A percentile compares a stretch with the other conserved stretches of the same genome.
phyloP scores from a whole-genome alignment of 2,797 vertebrate species.

The Xenentodon cancila region DNA sequence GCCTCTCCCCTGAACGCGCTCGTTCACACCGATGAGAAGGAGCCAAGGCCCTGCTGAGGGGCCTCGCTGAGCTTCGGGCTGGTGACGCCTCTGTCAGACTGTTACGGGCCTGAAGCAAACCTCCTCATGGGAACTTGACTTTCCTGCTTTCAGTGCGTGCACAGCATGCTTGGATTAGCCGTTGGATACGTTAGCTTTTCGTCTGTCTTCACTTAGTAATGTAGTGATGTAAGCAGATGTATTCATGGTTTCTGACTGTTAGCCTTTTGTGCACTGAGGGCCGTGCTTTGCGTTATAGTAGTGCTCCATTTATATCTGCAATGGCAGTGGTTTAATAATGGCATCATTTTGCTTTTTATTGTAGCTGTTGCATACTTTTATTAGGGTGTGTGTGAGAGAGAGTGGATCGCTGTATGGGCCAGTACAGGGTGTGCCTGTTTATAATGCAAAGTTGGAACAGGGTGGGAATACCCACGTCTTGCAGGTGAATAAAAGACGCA shows the following conservation, averaged over 20 bases:
- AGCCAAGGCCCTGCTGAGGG: constrained; percentile 54
- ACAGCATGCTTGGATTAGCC: constrained; percentile 28
- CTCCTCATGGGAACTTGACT: constrained; percentile 17
- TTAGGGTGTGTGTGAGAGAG: constrained; percentile 31
- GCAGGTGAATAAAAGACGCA: constrained; percentile 80
- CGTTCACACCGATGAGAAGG: constrained; percentile 53
- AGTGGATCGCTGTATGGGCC: constrained; percentile 28
- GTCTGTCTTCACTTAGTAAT: constrained; percentile 2
- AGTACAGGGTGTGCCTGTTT: constrained; percentile 79
- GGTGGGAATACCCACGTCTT: constrained; percentile 64
- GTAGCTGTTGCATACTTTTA: constrained; percentile 41
- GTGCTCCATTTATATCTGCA: not conserved
- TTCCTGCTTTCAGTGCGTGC: constrained; percentile 19
- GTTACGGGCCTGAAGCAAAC: constrained; percentile 9
- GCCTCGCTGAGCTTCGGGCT: constrained; percentile 4
- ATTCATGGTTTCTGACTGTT: constrained; percentile 1
- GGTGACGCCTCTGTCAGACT: constrained; percentile 25
- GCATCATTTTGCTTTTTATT: constrained; percentile 16
- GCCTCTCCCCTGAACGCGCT: constrained; percentile 16
- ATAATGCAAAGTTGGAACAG: constrained; percentile 77
- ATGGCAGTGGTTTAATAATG: constrained; percentile 3
- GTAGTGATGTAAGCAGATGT: not conserved
- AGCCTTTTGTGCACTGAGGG: constrained; percentile 4
- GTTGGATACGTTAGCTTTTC: constrained; percentile 3
- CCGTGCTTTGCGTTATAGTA: constrained; percentile 4